Percentiles rank a stretch among this genome's conserved stretches.
Evolutionary conservation across 2,888 invertebrate genomes (phyloP).

Genomic region (Hypena proboscidalis): DNA sequence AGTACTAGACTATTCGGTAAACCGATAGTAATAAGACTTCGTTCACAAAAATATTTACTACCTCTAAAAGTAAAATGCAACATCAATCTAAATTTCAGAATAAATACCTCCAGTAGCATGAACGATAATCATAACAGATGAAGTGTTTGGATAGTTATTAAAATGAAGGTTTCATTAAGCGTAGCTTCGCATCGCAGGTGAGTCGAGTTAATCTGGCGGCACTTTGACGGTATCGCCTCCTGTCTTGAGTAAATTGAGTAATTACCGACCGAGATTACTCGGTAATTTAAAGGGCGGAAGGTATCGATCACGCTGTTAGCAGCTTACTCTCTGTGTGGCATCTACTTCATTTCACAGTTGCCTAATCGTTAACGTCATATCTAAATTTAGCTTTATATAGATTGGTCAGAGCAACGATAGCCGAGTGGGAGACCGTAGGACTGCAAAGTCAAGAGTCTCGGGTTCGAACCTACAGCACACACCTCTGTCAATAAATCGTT

Average conservation of each 20-base stretch:
- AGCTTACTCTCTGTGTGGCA: conserved; percentile 30
- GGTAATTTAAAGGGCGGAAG: conserved; percentile 67
- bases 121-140: conserved; percentile 24
- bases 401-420: too few relatives aligned
- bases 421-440: too few relatives aligned
- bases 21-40: too few relatives aligned
- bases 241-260: conserved; percentile 76
- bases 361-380: neutral
- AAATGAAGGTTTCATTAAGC: conserved; percentile 49
- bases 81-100: neutral
- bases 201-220: conserved; percentile 57
- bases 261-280: conserved; percentile 75
- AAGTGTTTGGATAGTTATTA: conserved; percentile 28
- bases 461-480: too few relatives aligned
- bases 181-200: conserved; percentile 45
- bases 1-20: neutral
- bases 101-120: conserved; percentile 2
- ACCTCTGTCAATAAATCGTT: too few relatives aligned
- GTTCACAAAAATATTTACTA: too few relatives aligned
- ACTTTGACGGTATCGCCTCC: conserved; percentile 67
- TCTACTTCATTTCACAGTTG: conserved; percentile 21
- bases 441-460: too few relatives aligned
- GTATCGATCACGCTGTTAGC: conserved; percentile 67
- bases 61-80: too few relatives aligned
- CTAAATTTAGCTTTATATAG: neutral